These are phyloP conservation scores for Alfaro cultratus DNA, from an alignment of 2,797 vertebrate species.

Conservation along the genomic window DNA sequence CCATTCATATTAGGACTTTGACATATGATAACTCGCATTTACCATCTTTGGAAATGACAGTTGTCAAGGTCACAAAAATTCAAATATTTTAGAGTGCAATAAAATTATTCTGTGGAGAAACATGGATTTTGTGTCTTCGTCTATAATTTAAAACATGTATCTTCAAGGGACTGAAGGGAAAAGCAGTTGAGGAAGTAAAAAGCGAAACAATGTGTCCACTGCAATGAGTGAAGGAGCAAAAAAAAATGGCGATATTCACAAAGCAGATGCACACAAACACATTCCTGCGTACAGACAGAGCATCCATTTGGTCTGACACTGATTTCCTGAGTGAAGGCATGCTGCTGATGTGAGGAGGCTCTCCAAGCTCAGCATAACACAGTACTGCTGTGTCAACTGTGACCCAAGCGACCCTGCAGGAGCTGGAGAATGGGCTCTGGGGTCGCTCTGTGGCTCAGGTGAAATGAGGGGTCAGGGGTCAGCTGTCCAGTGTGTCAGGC, in stretches of 20 bases:
- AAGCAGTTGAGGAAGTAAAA: neutral
- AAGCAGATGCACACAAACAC: constrained; percentile 19
- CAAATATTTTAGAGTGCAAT: neutral
- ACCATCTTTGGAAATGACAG: neutral
- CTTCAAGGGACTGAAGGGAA: neutral
- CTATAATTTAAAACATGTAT: neutral
- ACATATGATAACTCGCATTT: neutral
- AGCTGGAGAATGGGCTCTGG: constrained; percentile 59
- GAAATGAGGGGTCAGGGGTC: constrained; percentile 70
- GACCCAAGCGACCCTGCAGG: constrained; percentile 67
- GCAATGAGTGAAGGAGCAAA: neutral
- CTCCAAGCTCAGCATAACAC: constrained; percentile 77
- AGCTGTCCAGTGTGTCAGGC: constrained; percentile 80
- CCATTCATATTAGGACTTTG: neutral
- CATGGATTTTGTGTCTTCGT: neutral
- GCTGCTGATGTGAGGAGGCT: constrained; percentile 67
- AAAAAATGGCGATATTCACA: neutral
- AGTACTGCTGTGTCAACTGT: constrained; percentile 81
- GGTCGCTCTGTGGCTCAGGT: constrained; percentile 69
- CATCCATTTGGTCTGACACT: constrained; percentile 65
- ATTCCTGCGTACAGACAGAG: constrained; percentile 11
- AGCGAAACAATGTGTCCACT: neutral
- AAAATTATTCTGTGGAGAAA: neutral
- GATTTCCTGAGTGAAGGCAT: constrained; percentile 71
- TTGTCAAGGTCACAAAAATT: neutral